Base-by-base conservation (phyloP, 2,113 vertebrate genomes). In the Charadrius vociferus region DNA sequence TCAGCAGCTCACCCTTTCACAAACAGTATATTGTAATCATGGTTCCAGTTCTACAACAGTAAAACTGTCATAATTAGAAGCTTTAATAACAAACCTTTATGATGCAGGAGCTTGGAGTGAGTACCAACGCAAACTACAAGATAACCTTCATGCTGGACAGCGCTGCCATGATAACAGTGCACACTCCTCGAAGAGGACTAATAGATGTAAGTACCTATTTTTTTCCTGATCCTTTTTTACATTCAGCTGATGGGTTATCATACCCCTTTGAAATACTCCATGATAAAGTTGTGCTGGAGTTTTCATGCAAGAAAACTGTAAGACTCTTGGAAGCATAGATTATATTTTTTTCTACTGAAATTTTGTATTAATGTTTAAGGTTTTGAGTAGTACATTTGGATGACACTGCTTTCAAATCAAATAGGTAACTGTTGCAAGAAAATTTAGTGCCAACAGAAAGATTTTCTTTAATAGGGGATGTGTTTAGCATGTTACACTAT, bases 91-190 rank as follows among this genome's bases (percentile, higher is more conserved):
- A 78, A 88, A 80, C 79, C 19, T 95, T 86, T 97, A 71, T 95
- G 90, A 81, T 97, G n/a, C 95, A 99, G 99, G 99, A 99, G 93
- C 98, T 99, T 67, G 99, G 99, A 79, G 99, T 99, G 97, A 99
- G 98, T 9, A 99, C 99, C 88, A 99, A 99, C 95, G 98, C 99
- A 21, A 99, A 99, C 98, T 99, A 99, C 98, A 99, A 99, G 98
- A 99, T 99, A 81, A 99, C 99, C 12, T 99, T 99, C 97, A 99
- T 99, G 99, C 96, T 99, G 99, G 99, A 99, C 97, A 99, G 99
- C 88, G 99, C 99, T 87, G 99, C 99, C 89, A 99, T 99, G 99
- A 99, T 99, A 98, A 99, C 99, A 8, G 99, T 99, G 30, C 99
- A 99, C 96, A 99, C 99, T 13, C 99, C 99, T 17, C 99, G 99